Percentiles rank a stretch among this genome's conserved stretches.
These are phyloP conservation scores for Syrista parreyssii DNA, from an alignment of 2,888 invertebrate species.

Conservation along the genomic window DNA sequence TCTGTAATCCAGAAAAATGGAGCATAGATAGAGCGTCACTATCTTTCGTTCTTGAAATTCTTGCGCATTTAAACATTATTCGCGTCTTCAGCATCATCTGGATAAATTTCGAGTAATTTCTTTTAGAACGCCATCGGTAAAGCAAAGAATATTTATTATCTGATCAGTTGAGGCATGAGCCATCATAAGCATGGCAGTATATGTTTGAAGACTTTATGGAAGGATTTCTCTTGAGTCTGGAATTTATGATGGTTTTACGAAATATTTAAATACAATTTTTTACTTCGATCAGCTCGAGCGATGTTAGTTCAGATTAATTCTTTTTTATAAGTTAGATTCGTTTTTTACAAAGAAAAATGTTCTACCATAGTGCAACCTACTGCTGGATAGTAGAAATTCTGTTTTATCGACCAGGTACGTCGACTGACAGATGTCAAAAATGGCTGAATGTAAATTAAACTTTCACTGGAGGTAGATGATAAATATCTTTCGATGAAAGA, in stretches of 20 bases:
- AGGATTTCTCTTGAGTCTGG: neutral
- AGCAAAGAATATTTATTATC: neutral
- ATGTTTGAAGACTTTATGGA: neutral
- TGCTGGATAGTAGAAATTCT: neutral
- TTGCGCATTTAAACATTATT: neutral
- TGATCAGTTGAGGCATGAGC: neutral
- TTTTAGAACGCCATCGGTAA: neutral
- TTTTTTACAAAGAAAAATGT: neutral
- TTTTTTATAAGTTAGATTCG: neutral
- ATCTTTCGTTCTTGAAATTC: neutral
- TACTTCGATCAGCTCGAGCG: neutral
- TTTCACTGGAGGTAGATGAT: neutral
- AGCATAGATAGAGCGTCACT: neutral
- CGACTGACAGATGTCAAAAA: neutral
- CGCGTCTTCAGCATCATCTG: neutral
- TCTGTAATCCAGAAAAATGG: neutral
- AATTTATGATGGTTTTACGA: neutral
- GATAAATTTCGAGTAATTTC: neutral
- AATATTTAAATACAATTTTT: neutral
- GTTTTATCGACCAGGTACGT: neutral
- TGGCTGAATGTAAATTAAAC: neutral
- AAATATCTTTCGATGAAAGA: neutral
- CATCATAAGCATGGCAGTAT: neutral
- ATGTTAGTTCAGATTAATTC: neutral
- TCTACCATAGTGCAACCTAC: neutral